Evolutionary conservation across 2,888 invertebrate species (phyloP), one percentile per base, ranked within the genome.

Genomic region (Napeogenes sylphis): DNA sequence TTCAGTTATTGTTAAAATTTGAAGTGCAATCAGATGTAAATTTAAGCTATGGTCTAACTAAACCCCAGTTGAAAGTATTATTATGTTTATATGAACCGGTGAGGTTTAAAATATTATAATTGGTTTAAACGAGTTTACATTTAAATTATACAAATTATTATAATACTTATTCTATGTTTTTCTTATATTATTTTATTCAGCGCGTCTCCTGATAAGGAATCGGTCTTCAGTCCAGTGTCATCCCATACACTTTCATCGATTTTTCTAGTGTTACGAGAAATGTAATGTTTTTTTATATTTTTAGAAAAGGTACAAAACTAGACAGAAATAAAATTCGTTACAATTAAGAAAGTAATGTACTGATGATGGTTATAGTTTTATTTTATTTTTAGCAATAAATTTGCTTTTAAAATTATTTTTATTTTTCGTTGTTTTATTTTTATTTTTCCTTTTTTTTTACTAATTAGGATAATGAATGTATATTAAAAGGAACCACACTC

Each of bases 41-140:
- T 80, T 80, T 89, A 89, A 86, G 87, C 76, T 84, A 83, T 79
- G 77, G 79, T 82, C 77, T 81, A 81, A 78, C 77, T 76, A 82
- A 81, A 77, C 80, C 89, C 88, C 86, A 88, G 88, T 90, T 88
- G 80, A 87, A 88, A 90, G 90, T 90, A 90, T 90, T 90, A 90
- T 89, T 90, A 90, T 87, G 87, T 89, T 90, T 90, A 90, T 88
- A 83, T 83, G 80, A 86, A 89, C 90, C 90, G 85, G 78, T 75
- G 79, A 85, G 90, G 90, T 90, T 88, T 83, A 78, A 90, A 87
- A 90, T 90, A 90, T 90, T 87, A 85, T 86, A 79, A 89, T 88
- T 85, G 87, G 90, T 85, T 90, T 88, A 85, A 72, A 74, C 84
- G 85, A 87, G 86, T 85, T 87, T 83, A 85, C 78, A 82, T 82